phyloP scores from a whole-genome alignment of 35 echinoderm and acorn worm genomes.

The Lytechinus variegatus region DNA sequence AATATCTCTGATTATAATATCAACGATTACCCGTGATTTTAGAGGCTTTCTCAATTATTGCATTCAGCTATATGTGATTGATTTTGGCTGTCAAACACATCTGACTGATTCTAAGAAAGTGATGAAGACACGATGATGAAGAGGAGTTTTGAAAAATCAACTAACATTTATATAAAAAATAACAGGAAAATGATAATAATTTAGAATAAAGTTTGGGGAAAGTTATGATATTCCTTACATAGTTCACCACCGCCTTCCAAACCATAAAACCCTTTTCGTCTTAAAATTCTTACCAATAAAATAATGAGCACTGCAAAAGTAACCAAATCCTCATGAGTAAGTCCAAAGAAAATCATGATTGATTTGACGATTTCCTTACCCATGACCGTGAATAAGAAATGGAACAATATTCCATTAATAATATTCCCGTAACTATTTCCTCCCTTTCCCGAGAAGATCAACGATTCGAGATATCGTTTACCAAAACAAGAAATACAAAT shows the following conservation, averaged over 20 bases:
- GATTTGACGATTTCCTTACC: background rate
- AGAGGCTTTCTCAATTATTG: too few species aligned
- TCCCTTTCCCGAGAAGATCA: background rate
- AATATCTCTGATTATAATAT: too few species aligned
- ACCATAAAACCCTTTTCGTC: background rate
- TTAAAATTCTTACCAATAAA: background rate
- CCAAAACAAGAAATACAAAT: background rate
- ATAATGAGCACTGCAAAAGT: background rate
- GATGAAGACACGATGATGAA: too few species aligned
- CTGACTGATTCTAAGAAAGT: too few species aligned
- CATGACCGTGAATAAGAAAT: background rate
- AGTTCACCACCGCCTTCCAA: background rate
- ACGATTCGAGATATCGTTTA: background rate
- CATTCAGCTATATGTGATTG: too few species aligned
- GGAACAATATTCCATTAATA: background rate
- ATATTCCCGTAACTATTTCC: background rate
- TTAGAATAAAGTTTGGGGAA: background rate
- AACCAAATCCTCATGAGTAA: background rate
- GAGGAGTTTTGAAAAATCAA: too few species aligned
- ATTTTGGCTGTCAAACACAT: too few species aligned
- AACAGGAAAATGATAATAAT: too few species aligned
- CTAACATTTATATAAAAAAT: too few species aligned
- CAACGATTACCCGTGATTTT: too few species aligned
- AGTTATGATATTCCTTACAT: background rate
- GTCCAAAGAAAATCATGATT: background rate